A percentile compares a stretch with the other conserved stretches of the same genome.
Conservation (phyloP, 1,140 invertebrate genomes). For the Penaeus vannamei region DNA sequence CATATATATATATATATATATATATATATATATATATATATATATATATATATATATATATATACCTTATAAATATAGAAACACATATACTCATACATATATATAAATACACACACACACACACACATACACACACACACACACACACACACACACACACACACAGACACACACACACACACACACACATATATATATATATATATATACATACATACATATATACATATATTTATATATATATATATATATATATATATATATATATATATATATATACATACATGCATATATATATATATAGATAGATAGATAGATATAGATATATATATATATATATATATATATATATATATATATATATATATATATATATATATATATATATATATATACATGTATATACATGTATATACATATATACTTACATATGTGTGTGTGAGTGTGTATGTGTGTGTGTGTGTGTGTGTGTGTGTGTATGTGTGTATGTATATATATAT, state of each 20-base stretch:
- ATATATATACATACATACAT: too few relatives aligned
- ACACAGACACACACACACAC: too few relatives aligned
- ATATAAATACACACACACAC: too few relatives aligned
- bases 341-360: background rate
- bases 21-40: conserved; percentile 8
- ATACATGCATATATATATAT: conserved; percentile 12
- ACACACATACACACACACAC: too few relatives aligned
- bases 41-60: conserved; percentile 33
- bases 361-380: background rate
- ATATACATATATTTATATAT: background rate
- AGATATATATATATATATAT: background rate
- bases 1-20: background rate
- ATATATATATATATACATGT: background rate
- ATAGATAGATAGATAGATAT: background rate
- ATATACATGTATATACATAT: conserved; percentile 10
- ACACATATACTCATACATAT: too few relatives aligned
- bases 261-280: background rate
- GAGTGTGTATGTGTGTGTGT: background rate
- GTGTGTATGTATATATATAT: background rate
- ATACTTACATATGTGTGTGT: background rate
- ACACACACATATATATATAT: too few relatives aligned
- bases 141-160: too few relatives aligned
- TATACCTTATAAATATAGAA: background rate
- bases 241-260: background rate
- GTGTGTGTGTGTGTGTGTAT: background rate